Evolutionary conservation across 1,140 invertebrate species (phyloP), one percentile per base, ranked within the genome.

Genomic region (Olivierus martensii): DNA sequence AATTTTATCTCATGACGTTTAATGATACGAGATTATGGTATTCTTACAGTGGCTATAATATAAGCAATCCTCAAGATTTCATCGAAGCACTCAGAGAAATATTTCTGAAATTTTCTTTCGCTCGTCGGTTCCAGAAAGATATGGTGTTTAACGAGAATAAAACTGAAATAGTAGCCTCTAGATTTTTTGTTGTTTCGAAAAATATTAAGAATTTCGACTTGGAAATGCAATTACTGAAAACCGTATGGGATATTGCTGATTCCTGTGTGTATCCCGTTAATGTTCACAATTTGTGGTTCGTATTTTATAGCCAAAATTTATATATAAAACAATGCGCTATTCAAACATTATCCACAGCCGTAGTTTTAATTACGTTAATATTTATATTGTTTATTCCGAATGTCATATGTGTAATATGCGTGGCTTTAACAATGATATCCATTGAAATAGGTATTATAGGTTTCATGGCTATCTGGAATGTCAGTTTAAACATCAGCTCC

Each of bases 311-410:
- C 71, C 79, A 91, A 77, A 93, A 94, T 65, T 85, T 95, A 59
- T 73, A 91, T 19, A 87, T 97, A 2, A 76, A 86, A 34, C 86
- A 88, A 0, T 88, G 87, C 2, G 92, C 89, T 2, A 78, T 97
- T 7, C 90, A 95, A 62, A 86, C 89, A 55, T 87, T 96, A 71
- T 75, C 87, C 0, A 83, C 93, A 47, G 91, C 91, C 12, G 87
- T 90, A 0, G 69, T 82, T 1, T 84, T 91, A 28, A 95, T 98
- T 90, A 90, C 95, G 80, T 70, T 95, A 22, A 87, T 94, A 17
- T 89, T 89, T 0, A 84, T 94, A 58, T 79, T 97, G 46, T 96
- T 96, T 66, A 94, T 98, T 39, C 93, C 93, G 0, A 93, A 94
- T 63, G 77, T 92, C 11, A 67, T 92, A 4, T 93, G 92, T 65